These are phyloP conservation scores for Coelogynopora nodosa DNA, from an alignment of 2,888 invertebrate genomes.

Conservation along the genomic window DNA sequence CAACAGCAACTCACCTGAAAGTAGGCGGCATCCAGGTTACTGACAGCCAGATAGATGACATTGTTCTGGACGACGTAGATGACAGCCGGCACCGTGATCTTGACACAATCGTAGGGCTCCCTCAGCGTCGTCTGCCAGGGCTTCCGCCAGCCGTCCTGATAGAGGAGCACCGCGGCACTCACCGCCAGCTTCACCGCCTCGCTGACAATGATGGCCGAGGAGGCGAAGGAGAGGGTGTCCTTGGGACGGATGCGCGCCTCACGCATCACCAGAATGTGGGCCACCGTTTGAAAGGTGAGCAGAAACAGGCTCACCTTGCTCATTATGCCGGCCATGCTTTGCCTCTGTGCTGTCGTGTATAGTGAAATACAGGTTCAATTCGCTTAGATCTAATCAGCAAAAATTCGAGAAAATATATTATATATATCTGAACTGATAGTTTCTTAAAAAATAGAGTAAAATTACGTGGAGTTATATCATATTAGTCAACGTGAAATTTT, in stretches of 20 bases:
- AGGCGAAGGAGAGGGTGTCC: conserved; percentile 13
- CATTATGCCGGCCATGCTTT: background rate
- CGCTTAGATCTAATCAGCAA: too few relatives aligned
- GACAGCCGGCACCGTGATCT: conserved; percentile 31
- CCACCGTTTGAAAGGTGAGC: conserved; percentile 33
- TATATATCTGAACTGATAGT: too few relatives aligned
- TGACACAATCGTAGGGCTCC: background rate
- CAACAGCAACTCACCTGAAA: conserved; percentile 10
- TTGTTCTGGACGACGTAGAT: conserved; percentile 34
- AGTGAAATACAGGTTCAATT: background rate
- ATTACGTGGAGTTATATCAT: too few relatives aligned
- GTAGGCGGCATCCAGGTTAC: conserved; percentile 29
- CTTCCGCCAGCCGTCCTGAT: conserved; percentile 25
- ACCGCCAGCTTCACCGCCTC: conserved; percentile 23
- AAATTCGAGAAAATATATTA: too few relatives aligned
- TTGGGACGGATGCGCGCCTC: background rate
- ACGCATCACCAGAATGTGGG: conserved; percentile 30
- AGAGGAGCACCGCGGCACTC: background rate
- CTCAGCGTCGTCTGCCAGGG: background rate
- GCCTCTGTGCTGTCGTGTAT: background rate
- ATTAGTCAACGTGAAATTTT: too few relatives aligned
- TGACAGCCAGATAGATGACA: conserved; percentile 34
- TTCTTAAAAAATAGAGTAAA: too few relatives aligned
- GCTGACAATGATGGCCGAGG: conserved; percentile 23
- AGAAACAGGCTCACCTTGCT: conserved; percentile 12